Percentiles rank a stretch among this genome's conserved stretches.
Evolutionary conservation across 2,888 invertebrate genomes (phyloP).

Genomic region (Leptopilina drosophilae): DNA sequence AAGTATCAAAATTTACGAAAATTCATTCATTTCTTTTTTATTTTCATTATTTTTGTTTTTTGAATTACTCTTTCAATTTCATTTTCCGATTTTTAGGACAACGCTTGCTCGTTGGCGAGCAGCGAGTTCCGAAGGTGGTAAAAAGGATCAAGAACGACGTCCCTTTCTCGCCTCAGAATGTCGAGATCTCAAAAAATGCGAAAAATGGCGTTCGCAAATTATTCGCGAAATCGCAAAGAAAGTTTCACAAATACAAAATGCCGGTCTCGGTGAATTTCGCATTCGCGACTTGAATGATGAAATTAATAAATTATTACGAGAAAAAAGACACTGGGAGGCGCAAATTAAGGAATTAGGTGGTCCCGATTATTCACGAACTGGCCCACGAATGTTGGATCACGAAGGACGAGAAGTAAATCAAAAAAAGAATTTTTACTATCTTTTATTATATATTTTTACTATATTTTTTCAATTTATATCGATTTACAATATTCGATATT

Average conservation of each 20-base stretch:
- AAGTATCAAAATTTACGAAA: conserved; percentile 69
- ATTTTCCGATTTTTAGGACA: conserved; percentile 83
- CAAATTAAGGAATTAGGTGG: conserved; percentile 97
- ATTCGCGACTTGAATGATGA: conserved; percentile 99
- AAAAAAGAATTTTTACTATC: neutral
- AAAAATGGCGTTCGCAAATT: conserved; percentile 98
- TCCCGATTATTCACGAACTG: conserved; percentile 93
- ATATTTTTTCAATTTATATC: too few species aligned
- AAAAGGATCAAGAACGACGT: conserved; percentile 88
- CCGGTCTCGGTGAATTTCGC: conserved; percentile 99
- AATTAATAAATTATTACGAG: conserved; percentile 97
- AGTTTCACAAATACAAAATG: conserved; percentile 99
- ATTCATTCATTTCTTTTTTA: neutral
- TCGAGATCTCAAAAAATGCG: conserved; percentile 92
- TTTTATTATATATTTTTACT: too few species aligned
- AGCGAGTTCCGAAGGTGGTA: conserved; percentile 92
- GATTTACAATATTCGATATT: too few species aligned
- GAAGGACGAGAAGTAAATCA: conserved; percentile 88
- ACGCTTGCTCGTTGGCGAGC: conserved; percentile 99
- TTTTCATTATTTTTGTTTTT: conserved; percentile 16
- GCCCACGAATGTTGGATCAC: conserved; percentile 95
- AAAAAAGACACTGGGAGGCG: conserved; percentile 98
- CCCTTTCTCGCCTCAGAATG: conserved; percentile 98
- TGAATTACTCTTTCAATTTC: conserved; percentile 37
- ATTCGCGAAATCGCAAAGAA: conserved; percentile 98